Evolutionary conservation across 2,888 invertebrate species (phyloP).

Genomic region (Calameuta filiformis): DNA sequence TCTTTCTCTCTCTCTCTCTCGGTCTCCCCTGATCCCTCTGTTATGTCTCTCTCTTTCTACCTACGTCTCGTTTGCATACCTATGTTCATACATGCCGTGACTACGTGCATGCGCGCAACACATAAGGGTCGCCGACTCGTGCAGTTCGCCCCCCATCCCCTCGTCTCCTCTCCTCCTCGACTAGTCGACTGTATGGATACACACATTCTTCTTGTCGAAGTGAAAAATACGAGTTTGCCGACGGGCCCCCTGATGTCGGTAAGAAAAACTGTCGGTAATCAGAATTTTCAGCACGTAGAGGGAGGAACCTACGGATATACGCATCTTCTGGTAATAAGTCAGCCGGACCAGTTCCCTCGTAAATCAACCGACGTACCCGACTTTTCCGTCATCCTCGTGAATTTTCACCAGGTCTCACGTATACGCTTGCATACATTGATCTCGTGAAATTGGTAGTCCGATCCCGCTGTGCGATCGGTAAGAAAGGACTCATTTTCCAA

Average conservation of each 20-base stretch:
- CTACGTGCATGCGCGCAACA: not conserved
- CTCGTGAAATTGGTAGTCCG: not conserved
- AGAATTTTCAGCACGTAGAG: not conserved
- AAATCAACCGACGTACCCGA: not conserved
- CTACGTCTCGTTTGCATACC: slow-evolving; percentile 10
- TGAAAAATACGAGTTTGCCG: not conserved
- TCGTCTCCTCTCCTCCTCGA: not conserved
- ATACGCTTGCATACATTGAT: not conserved
- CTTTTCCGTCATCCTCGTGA: not conserved
- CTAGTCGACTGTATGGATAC: not conserved
- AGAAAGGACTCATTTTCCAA: not conserved
- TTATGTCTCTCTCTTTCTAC: slow-evolving; percentile 6
- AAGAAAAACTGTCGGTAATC: not conserved
- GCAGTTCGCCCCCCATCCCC: not conserved
- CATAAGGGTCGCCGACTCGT: not conserved
- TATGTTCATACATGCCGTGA: not conserved
- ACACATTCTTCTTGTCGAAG: not conserved
- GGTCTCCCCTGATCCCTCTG: slow-evolving; percentile 28
- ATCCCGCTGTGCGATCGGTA: not conserved
- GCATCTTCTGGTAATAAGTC: not conserved
- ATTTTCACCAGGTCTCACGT: not conserved
- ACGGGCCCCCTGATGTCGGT: not conserved
- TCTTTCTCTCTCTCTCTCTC: slow-evolving; percentile 15
- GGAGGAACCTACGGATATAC: not conserved
- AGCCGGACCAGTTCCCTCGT: not conserved